These are phyloP conservation scores for Chironomus striatipennis DNA, from an alignment of 1,140 invertebrate genomes.

Conservation along the genomic window DNA sequence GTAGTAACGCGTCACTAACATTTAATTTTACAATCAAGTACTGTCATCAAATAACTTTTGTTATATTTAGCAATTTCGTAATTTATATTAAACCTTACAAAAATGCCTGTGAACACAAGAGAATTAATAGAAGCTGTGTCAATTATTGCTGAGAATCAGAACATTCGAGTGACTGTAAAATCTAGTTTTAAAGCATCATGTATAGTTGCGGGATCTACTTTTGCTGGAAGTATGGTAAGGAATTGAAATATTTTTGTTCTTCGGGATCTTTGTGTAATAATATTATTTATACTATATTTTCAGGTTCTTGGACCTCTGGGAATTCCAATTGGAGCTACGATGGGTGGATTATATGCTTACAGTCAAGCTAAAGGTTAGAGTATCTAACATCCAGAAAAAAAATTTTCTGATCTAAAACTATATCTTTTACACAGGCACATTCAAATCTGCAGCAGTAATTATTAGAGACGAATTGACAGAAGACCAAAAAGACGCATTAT, in stretches of 20 bases:
- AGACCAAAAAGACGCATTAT: background rate
- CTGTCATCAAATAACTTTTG: background rate
- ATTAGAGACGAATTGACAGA: conserved; percentile 3
- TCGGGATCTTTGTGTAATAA: background rate
- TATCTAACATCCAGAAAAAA: background rate
- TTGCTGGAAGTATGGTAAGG: background rate
- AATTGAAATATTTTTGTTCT: background rate
- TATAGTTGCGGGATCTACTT: background rate
- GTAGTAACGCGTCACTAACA: background rate
- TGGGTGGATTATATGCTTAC: background rate
- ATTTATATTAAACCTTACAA: background rate
- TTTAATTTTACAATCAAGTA: background rate
- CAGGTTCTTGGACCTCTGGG: background rate
- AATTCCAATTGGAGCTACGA: background rate
- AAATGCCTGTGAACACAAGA: background rate
- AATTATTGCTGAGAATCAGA: background rate
- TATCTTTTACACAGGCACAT: background rate
- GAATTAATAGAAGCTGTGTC: background rate
- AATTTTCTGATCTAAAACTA: background rate
- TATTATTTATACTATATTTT: background rate
- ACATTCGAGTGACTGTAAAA: background rate
- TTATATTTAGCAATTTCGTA: no score
- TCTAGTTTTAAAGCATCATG: background rate
- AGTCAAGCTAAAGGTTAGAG: background rate
- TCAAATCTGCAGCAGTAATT: background rate